Percentiles rank a stretch among this genome's conserved stretches.
phyloP scores from a whole-genome alignment of 2,888 invertebrate genomes.

The Invenusta paracnida region DNA sequence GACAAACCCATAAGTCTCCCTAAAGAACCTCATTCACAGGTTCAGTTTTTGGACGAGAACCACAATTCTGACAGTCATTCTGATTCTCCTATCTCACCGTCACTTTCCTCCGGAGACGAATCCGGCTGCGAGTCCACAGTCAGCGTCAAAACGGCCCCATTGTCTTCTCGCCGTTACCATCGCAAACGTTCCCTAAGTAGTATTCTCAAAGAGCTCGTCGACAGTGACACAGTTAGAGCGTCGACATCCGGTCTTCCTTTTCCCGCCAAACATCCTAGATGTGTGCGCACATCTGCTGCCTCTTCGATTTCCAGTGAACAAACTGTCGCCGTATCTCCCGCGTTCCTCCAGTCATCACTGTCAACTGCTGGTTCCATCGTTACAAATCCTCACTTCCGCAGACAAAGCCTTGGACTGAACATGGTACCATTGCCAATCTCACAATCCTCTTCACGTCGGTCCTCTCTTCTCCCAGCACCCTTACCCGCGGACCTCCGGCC shows the following conservation, averaged over 20 bases:
- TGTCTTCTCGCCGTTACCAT: neutral
- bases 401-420: neutral
- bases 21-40: neutral
- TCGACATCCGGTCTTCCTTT: neutral
- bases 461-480: neutral
- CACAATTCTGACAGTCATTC: neutral
- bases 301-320: neutral
- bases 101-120: neutral
- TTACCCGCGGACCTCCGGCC: neutral
- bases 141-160: neutral
- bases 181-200: neutral
- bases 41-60: neutral
- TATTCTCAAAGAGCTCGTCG: neutral
- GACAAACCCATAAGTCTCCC: neutral
- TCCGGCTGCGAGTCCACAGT: neutral
- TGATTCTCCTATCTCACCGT: neutral
- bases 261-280: neutral
- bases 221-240: neutral
- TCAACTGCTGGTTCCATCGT: no score
- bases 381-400: neutral
- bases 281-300: no score
- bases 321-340: neutral
- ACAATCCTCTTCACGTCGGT: neutral
- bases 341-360: neutral
- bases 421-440: no score